Conservation (phyloP, 2,113 vertebrate species). For the Ictalurus furcatus region DNA sequence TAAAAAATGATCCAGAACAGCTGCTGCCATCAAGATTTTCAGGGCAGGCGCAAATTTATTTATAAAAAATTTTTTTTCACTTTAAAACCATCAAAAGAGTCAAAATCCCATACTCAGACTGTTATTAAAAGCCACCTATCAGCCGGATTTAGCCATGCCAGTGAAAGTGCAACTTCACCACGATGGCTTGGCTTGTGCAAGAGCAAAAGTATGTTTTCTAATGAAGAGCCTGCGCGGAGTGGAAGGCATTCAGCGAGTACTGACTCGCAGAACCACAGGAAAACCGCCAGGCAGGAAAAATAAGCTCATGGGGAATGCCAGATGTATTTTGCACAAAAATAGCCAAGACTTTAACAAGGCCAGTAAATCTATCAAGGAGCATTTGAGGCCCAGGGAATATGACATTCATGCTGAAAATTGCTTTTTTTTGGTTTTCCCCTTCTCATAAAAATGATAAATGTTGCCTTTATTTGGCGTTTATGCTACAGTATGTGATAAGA, state of each 20-base stretch:
- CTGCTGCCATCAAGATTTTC: not conserved
- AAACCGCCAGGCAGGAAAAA: constrained; percentile 51
- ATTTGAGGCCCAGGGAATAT: not conserved
- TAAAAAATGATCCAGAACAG: constrained; percentile 5
- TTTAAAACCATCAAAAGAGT: constrained; percentile 10
- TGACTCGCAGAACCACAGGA: constrained; percentile 53
- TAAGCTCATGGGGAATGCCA: constrained; percentile 54
- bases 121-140: constrained; percentile 36
- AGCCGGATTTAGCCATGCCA: constrained; percentile 28
- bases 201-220: constrained; percentile 44
- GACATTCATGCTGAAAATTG: constrained; percentile 31
- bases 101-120: constrained; percentile 8
- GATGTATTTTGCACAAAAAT: constrained; percentile 55
- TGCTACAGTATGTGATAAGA: constrained; percentile 20
- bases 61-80: not conserved
- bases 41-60: not conserved
- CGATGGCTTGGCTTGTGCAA: constrained; percentile 19
- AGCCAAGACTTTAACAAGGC: constrained; percentile 50
- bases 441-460: constrained; percentile 17
- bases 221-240: constrained; percentile 36
- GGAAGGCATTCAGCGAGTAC: constrained; percentile 51
- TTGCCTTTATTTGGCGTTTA: constrained; percentile 4
- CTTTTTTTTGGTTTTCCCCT: constrained; percentile 9
- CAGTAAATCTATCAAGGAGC: constrained; percentile 49
- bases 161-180: constrained; percentile 33